A percentile compares a stretch with the other conserved stretches of the same genome.
Evolutionary conservation across 2,888 invertebrate species (phyloP).

Genomic region (Phania funesta): DNA sequence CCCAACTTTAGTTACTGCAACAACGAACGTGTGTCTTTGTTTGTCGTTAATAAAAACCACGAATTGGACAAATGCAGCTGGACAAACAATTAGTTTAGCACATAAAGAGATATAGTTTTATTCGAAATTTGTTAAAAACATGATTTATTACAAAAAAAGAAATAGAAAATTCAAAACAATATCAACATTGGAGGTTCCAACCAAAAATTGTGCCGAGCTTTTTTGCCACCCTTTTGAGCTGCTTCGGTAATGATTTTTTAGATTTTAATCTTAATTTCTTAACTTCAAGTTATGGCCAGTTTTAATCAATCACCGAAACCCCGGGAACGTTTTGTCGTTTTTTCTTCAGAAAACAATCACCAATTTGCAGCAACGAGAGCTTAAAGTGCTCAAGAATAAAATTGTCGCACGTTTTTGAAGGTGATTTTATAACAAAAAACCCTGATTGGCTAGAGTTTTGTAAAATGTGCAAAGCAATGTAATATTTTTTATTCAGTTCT

Average conservation of each 20-base stretch:
- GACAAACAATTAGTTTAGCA: slow-evolving; percentile 36
- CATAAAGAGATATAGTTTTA: background rate
- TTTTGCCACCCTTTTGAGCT: background rate
- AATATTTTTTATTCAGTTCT: background rate
- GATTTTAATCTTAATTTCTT: background rate
- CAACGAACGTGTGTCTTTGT: background rate
- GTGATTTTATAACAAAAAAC: background rate
- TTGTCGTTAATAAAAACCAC: slow-evolving; percentile 17
- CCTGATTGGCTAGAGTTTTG: background rate
- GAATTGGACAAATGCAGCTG: slow-evolving; percentile 51
- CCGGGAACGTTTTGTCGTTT: background rate
- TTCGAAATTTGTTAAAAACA: background rate
- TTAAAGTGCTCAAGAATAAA: background rate
- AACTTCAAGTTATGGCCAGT: background rate
- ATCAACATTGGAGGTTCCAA: background rate
- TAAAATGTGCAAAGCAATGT: background rate
- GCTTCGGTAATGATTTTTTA: background rate
- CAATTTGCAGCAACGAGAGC: background rate
- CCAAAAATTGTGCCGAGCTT: background rate
- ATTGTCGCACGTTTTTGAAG: background rate
- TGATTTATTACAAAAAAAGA: background rate
- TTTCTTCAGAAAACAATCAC: background rate
- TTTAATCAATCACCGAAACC: background rate
- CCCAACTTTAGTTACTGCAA: background rate
- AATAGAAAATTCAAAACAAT: background rate